These are phyloP conservation scores for Cepaea nemoralis DNA, from an alignment of 1,140 invertebrate species.

Conservation along the genomic window DNA sequence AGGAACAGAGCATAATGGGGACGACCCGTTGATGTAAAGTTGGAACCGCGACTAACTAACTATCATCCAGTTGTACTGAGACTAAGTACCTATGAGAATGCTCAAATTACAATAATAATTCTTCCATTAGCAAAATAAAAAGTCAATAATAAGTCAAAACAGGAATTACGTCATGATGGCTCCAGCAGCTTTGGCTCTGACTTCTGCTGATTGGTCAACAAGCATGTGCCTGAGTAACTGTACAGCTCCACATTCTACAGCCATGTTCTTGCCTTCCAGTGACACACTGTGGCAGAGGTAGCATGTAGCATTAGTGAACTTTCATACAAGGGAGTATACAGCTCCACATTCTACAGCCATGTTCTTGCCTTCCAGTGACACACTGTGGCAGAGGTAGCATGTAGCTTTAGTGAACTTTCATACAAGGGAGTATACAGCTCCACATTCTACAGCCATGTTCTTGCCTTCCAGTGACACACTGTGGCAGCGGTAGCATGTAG, in stretches of 20 bases:
- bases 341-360: conserved; percentile 68
- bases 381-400: conserved; percentile 58
- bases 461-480: conserved; percentile 71
- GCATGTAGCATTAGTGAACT: too few relatives aligned
- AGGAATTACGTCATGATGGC: conserved; percentile 68
- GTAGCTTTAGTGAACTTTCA: too few relatives aligned
- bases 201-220: conserved; percentile 56
- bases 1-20: too few relatives aligned
- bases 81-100: too few relatives aligned
- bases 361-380: conserved; percentile 70
- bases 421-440: conserved; percentile 62
- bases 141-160: neutral
- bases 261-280: conserved; percentile 70
- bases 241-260: conserved; percentile 67
- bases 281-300: conserved; percentile 63
- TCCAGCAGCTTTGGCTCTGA: conserved; percentile 70
- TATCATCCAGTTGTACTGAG: neutral
- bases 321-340: too few relatives aligned
- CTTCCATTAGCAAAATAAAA: neutral
- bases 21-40: too few relatives aligned
- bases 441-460: conserved; percentile 69
- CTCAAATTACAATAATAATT: too few relatives aligned
- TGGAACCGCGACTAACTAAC: too few relatives aligned
- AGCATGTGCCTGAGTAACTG: conserved; percentile 65
- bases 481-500: conserved; percentile 33